Evolutionary conservation across 2,797 vertebrate species (phyloP).

Genomic region (Manis javanica): DNA sequence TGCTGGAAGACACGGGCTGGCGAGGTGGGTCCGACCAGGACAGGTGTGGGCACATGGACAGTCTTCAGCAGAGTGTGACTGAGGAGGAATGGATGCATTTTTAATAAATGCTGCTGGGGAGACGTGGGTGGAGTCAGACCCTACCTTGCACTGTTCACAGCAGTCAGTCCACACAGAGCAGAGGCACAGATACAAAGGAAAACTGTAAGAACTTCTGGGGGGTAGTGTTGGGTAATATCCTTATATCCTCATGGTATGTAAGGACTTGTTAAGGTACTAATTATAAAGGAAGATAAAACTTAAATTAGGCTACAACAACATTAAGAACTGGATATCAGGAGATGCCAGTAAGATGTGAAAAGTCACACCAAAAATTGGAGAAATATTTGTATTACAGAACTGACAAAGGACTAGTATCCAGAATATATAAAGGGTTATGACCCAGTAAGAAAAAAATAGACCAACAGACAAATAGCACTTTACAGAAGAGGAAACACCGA

Average conservation of each 20-base stretch:
- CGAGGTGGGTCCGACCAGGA: not conserved
- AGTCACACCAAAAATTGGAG: not conserved
- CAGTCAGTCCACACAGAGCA: not conserved
- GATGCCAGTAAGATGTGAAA: not conserved
- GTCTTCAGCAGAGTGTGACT: not conserved
- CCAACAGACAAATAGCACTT: rapidly evolving
- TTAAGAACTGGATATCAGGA: not conserved
- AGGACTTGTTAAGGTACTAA: not conserved
- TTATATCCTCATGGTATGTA: not conserved
- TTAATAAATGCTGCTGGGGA: not conserved
- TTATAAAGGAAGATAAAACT: not conserved
- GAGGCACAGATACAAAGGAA: not conserved
- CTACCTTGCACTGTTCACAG: not conserved
- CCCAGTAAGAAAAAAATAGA: not conserved
- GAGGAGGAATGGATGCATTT: no score
- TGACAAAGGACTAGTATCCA: not conserved
- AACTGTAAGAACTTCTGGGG: not conserved
- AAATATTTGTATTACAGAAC: not conserved
- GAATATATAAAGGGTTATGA: not conserved
- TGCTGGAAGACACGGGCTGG: no score
- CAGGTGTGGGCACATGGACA: no score
- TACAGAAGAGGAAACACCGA: not conserved
- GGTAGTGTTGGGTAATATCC: not conserved
- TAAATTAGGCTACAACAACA: not conserved
- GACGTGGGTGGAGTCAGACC: not conserved